Base-by-base conservation (phyloP, 2,888 invertebrate species). In the Calliopum simillimum region DNA sequence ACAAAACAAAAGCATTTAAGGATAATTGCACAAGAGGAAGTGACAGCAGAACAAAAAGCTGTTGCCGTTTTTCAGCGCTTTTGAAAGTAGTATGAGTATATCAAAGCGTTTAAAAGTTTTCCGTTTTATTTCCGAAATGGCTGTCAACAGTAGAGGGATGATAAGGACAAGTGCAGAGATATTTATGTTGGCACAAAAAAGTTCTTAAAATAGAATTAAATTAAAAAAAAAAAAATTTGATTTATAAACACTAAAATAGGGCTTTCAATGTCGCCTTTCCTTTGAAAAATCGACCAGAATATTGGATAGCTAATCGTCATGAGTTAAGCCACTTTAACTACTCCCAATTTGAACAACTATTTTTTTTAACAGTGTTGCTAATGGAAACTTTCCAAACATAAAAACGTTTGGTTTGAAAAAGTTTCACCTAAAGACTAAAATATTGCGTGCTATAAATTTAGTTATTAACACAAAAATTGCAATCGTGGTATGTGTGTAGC, bases 1-100 rank as follows among this genome's bases (percentile, higher is more conserved):
- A 71, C 59, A 65, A 53, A 61, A 65, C 56, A 51, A 53, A 49
- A 33, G 21, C 43, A 59, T 43, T 33, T 43, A 43, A 16, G n/a
- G 59, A 59, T 16, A 59, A 59, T 43, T 19, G 41, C 12, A 33
- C 13, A 33, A 33, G 8, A 33, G 33, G 33, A 33, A 33, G 33
- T 33, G 33, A 6, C 33, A 33, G 33, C 33, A 33, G 33, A 33
- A 33, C 33, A 33, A 33, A 6, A 33, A 8, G 8, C 33, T 6
- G 2, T 33, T 4, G 25, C 5, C 25, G 25, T 3, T 25, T 25
- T 25, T 25, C 25, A 25, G 25, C 5, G 25, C 33, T 33, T 33
- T 2, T 3, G 33, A 33, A 8, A 33, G 8, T 8, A 33, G 33
- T 33, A n/a, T 8, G 33, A 33, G 5, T 33, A 8, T 33, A 33